These are phyloP conservation scores for Pectinophora gossypiella DNA, from an alignment of 1,140 invertebrate species.

Conservation along the genomic window DNA sequence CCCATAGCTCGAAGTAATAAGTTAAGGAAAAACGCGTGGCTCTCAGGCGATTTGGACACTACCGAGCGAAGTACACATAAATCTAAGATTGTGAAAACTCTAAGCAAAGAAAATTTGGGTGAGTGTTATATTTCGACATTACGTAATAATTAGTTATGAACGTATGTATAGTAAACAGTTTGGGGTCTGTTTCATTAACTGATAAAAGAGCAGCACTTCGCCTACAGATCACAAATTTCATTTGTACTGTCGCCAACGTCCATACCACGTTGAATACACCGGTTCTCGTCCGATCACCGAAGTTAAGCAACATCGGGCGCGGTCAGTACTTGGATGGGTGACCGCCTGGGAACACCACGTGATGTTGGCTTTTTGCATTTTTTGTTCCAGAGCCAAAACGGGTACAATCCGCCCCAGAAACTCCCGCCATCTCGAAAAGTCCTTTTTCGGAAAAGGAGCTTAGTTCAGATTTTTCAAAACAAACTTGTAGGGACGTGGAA, in stretches of 20 bases:
- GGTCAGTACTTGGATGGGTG: no score
- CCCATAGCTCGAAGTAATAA: constrained; percentile 71
- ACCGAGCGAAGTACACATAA: constrained; percentile 31
- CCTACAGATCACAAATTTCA: no score
- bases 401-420: constrained; percentile 3
- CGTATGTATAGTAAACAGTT: no score
- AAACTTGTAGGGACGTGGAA: not conserved
- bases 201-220: no score
- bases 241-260: constrained; percentile 24
- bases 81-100: constrained; percentile 12
- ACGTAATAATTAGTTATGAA: no score
- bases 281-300: no score
- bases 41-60: constrained; percentile 53
- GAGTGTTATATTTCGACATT: no score
- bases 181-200: no score
- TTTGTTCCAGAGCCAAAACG: not conserved
- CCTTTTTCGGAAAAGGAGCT: not conserved
- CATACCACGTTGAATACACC: constrained; percentile 45
- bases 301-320: no score
- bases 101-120: not conserved
- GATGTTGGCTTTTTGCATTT: not conserved
- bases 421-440: not conserved
- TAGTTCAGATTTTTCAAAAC: not conserved
- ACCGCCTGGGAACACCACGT: no score
- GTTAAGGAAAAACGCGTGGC: constrained; percentile 70